Evolutionary conservation across 2,113 vertebrate genomes (phyloP).

Genomic region (Phoxinus phoxinus): DNA sequence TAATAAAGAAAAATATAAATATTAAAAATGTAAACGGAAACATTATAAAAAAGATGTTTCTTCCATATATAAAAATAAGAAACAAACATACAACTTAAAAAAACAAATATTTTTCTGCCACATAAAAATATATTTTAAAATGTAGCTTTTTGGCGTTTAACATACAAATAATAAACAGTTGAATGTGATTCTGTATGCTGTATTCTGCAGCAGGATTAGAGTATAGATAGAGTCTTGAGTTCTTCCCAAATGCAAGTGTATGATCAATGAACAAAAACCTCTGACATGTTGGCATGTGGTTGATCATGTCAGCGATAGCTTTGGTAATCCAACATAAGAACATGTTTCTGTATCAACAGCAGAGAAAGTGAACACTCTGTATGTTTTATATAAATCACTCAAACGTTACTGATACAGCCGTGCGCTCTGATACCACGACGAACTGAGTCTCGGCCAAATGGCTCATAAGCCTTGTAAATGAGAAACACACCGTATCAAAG

Average conservation of each 20-base stretch:
- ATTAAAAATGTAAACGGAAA: background rate
- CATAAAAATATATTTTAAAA: background rate
- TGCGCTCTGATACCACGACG: background rate
- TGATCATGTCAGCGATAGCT: constrained; percentile 29
- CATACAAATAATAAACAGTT: constrained; percentile 1
- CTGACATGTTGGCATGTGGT: constrained; percentile 17
- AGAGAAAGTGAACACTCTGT: background rate
- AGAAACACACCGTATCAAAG: constrained; percentile 48
- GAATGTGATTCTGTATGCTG: background rate
- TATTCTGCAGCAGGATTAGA: background rate
- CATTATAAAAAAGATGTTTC: background rate
- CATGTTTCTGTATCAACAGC: constrained; percentile 1
- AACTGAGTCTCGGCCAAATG: constrained; percentile 4
- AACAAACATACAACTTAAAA: background rate
- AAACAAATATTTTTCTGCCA: background rate
- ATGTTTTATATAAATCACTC: constrained; percentile 29
- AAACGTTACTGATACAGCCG: background rate
- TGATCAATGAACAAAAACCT: constrained; percentile 12
- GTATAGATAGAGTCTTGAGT: background rate
- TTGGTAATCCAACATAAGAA: constrained; percentile 30
- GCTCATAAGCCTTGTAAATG: constrained; percentile 42
- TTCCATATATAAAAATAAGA: no score
- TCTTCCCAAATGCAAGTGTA: background rate
- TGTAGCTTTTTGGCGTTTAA: background rate
- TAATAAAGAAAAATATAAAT: background rate